Base-by-base conservation (phyloP, 92 coral and sea anemone species). In the Zoanthus solanderi region DNA sequence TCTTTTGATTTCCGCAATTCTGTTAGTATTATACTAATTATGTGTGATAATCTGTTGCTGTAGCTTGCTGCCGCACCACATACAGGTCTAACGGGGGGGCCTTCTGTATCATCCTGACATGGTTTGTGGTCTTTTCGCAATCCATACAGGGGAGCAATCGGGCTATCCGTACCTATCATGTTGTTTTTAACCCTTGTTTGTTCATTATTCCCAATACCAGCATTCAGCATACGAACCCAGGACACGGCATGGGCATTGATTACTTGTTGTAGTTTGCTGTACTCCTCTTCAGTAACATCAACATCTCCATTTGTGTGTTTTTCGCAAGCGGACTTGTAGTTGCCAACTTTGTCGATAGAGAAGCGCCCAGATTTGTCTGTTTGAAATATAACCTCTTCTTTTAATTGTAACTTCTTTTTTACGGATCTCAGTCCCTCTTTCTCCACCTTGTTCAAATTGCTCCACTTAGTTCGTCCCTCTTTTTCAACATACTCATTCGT, bases 281-380 rank as follows among this genome's bases (percentile, higher is more conserved):
- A 67, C 2, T 68, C 87, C 18, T 81, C 80, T 29, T 88, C 71
- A 6, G 83, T 63, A 23, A 71, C 37, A 9, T 16, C 45, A 3
- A 14, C 54, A 3, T 45, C 79, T 4, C 52, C 66, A 30, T 11
- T 28, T 45, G 73, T 50, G 74, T 88, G 91, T 5, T 83, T 54
- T 42, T 88, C 71, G 30, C 72, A 84, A 9, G 84, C 92, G 0
- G 50, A 18, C 46, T 68, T 84, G 77, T 89, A 89, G 67, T 89
- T 89, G 17, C 66, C 91, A n/a, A 74, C 4, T 30, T 71, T 75
- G 58, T 89, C 91, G n/a, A 89, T 78, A 18, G 91, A 83, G 65
- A 89, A 83, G 8, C 91, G 77, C 7, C 88, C 58, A 44, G 88
- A 88, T 34, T 88, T 80, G 91, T 88, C 91, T 2, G 91, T 88